Conservation (phyloP, 2,797 vertebrate species). For the Sebastes vulpes region DNA sequence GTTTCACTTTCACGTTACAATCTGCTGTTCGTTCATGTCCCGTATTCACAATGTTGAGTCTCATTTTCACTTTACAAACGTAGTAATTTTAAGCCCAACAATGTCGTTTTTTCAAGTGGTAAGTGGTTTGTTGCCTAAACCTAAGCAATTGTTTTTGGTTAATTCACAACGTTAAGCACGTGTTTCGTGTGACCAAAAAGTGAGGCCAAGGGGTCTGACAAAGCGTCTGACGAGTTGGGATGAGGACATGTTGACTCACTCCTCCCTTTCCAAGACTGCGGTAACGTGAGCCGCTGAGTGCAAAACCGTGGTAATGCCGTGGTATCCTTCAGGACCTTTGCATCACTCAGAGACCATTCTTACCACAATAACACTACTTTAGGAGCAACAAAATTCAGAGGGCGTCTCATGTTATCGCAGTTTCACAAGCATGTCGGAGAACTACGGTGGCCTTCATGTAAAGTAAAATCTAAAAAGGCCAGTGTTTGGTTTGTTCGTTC, state of each 20-base stretch:
- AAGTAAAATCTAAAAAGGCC: too few relatives aligned
- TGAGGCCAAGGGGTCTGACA: not conserved
- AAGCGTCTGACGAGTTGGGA: not conserved
- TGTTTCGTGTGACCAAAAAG: not conserved
- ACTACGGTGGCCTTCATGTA: too few relatives aligned
- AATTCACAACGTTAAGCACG: not conserved
- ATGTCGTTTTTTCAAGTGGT: not conserved
- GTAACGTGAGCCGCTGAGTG: not conserved
- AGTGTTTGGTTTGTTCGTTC: too few relatives aligned
- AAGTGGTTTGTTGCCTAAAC: not conserved
- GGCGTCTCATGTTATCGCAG: not conserved
- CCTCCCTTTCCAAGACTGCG: not conserved
- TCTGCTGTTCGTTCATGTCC: not conserved
- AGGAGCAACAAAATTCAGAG: not conserved
- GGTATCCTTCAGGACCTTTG: rapidly evolving
- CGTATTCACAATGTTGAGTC: not conserved
- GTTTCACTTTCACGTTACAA: not conserved
- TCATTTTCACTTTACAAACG: not conserved
- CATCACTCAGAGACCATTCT: not conserved
- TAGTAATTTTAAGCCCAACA: not conserved
- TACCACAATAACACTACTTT: not conserved
- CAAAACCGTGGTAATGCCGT: not conserved
- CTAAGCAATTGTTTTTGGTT: not conserved
- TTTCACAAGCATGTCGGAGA: not conserved
- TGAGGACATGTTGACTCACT: not conserved